phyloP scores from a whole-genome alignment of 2,113 vertebrate species.

The Gymnobelideus leadbeateri region DNA sequence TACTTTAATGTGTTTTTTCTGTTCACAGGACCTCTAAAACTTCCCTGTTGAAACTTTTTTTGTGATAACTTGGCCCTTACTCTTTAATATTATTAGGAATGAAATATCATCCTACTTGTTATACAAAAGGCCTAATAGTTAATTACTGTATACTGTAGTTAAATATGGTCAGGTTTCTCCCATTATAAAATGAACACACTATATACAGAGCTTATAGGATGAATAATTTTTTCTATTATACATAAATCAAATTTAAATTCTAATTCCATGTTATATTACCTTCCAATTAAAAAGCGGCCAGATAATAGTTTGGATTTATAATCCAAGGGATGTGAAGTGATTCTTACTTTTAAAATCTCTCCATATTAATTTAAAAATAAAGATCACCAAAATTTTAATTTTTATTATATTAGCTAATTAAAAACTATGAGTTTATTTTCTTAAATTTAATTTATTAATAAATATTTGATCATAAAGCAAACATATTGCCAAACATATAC shows the following conservation, averaged over 20 bases:
- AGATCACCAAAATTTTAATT: background rate
- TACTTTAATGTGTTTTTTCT: background rate
- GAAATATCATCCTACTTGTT: background rate
- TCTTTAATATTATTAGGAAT: background rate
- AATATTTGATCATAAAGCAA: background rate
- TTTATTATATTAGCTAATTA: background rate
- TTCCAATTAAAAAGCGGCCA: background rate
- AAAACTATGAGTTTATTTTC: background rate
- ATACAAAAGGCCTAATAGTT: background rate
- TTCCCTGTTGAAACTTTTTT: background rate
- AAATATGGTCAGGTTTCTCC: background rate
- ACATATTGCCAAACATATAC: background rate
- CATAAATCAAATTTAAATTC: background rate
- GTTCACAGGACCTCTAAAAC: background rate
- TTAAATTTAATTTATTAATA: background rate
- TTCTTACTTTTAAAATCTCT: background rate
- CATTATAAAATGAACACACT: background rate
- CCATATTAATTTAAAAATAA: background rate
- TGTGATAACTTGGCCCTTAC: background rate
- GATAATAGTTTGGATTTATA: background rate
- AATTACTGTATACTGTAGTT: background rate
- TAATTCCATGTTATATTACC: background rate
- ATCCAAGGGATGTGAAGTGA: background rate
- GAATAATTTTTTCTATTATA: background rate
- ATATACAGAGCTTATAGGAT: background rate